Conservation (phyloP, 2,113 vertebrate species). For the Pteruthius melanotis region DNA sequence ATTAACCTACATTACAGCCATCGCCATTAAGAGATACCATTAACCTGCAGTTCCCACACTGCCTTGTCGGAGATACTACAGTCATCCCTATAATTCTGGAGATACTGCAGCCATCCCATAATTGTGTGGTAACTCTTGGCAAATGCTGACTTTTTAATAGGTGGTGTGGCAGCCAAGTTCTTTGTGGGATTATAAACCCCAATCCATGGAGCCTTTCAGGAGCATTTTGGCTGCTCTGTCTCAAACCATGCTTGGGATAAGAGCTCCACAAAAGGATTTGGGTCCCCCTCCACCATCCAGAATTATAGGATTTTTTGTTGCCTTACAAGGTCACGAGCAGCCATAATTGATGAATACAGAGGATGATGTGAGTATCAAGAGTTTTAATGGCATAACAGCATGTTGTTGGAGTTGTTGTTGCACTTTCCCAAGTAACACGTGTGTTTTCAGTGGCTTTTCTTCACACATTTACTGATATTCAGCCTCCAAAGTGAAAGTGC, state of each 20-base stretch:
- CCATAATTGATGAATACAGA: neutral
- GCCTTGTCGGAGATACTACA: neutral
- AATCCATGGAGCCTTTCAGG: rapidly evolving
- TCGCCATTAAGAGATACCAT: conserved; percentile 35
- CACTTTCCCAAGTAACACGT: neutral
- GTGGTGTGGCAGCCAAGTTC: neutral
- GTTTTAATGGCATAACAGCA: neutral
- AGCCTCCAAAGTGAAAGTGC: neutral
- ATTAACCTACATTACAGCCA: conserved; percentile 57
- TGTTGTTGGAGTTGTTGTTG: neutral
- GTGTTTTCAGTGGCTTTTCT: neutral
- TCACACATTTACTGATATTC: neutral
- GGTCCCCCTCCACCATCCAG: neutral
- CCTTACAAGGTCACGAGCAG: neutral
- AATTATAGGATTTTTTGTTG: neutral
- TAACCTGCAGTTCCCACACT: conserved; percentile 24
- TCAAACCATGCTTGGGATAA: neutral
- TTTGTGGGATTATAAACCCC: neutral
- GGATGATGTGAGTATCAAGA: neutral
- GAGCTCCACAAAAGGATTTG: neutral
- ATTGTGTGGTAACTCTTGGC: neutral
- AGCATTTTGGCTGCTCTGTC: neutral
- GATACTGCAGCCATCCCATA: neutral
- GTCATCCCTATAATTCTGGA: neutral
- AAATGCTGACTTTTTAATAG: neutral